These are phyloP conservation scores for Venusia cambrica DNA, from an alignment of 2,888 invertebrate species.

Conservation along the genomic window DNA sequence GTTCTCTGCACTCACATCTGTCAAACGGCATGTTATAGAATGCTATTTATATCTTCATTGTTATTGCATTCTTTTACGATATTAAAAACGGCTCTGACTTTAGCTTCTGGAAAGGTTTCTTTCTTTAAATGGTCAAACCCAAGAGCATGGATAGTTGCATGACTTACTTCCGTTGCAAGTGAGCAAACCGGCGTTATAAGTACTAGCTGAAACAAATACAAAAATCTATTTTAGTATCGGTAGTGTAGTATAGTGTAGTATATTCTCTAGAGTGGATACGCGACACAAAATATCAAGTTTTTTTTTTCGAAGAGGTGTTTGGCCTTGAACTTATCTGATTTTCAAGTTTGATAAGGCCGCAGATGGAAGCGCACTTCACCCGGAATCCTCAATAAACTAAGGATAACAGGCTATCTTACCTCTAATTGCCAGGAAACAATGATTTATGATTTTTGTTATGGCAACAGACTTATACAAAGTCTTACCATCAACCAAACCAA, in stretches of 20 bases:
- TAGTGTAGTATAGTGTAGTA: not conserved
- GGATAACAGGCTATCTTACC: too few relatives aligned
- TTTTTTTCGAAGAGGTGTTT: too few relatives aligned
- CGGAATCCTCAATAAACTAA: too few relatives aligned
- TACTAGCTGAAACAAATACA: constrained; percentile 43
- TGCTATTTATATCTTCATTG: not conserved
- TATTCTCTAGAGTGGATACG: not conserved
- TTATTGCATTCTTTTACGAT: constrained; percentile 33
- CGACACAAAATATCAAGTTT: constrained; percentile 8
- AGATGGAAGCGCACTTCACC: too few relatives aligned
- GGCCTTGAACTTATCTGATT: too few relatives aligned
- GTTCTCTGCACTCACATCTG: too few relatives aligned
- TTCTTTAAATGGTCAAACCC: constrained; percentile 45
- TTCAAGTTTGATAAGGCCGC: too few relatives aligned
- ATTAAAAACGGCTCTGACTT: constrained; percentile 31
- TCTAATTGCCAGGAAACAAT: too few relatives aligned
- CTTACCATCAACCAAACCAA: too few relatives aligned
- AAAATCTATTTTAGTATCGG: not conserved
- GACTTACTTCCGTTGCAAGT: constrained; percentile 52
- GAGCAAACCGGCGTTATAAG: constrained; percentile 60
- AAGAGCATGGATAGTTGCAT: constrained; percentile 54
- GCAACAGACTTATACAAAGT: too few relatives aligned
- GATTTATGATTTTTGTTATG: too few relatives aligned
- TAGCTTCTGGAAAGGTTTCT: constrained; percentile 32
- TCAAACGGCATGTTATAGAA: too few relatives aligned